phyloP scores from a whole-genome alignment of 2,113 vertebrate species.

The Brachirus orientalis region DNA sequence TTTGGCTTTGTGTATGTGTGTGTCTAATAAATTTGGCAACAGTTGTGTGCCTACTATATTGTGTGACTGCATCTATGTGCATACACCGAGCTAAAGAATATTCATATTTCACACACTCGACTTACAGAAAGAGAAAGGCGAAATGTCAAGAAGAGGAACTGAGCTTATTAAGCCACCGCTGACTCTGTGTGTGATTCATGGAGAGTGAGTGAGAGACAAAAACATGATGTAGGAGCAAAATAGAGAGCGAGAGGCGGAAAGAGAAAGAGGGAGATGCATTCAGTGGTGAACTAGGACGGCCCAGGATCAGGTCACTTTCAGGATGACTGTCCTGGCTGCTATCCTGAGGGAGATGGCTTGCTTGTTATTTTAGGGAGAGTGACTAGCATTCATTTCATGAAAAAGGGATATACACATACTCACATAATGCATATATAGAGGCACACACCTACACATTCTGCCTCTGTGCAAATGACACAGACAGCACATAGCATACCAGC shows the following conservation, averaged over 20 bases:
- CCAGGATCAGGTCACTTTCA: conserved; percentile 67
- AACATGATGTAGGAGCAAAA: conserved; percentile 15
- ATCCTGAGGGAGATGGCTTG: conserved; percentile 75
- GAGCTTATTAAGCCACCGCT: conserved; percentile 57
- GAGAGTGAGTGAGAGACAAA: conserved; percentile 33
- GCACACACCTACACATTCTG: conserved; percentile 37
- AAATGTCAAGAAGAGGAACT: conserved; percentile 33
- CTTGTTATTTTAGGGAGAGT: conserved; percentile 82
- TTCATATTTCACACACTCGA: conserved; percentile 13
- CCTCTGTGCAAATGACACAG: conserved; percentile 58
- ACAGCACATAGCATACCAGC: conserved; percentile 17
- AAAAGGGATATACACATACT: conserved; percentile 37
- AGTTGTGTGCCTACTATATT: conserved; percentile 11
- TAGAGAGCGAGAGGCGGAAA: conserved; percentile 5
- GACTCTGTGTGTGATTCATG: conserved; percentile 50
- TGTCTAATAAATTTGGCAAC: conserved; percentile 27
- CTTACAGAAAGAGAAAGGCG: conserved; percentile 11
- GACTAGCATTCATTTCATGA: conserved; percentile 68
- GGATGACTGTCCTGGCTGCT: conserved; percentile 71
- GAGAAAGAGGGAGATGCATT: conserved; percentile 57
- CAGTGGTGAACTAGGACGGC: conserved; percentile 78
- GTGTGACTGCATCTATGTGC: background rate
- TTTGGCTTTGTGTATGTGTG: conserved; percentile 8
- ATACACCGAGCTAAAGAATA: background rate
- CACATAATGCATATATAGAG: background rate